Conservation (phyloP, 2,113 vertebrate genomes). For the Cyanocitta stelleri region DNA sequence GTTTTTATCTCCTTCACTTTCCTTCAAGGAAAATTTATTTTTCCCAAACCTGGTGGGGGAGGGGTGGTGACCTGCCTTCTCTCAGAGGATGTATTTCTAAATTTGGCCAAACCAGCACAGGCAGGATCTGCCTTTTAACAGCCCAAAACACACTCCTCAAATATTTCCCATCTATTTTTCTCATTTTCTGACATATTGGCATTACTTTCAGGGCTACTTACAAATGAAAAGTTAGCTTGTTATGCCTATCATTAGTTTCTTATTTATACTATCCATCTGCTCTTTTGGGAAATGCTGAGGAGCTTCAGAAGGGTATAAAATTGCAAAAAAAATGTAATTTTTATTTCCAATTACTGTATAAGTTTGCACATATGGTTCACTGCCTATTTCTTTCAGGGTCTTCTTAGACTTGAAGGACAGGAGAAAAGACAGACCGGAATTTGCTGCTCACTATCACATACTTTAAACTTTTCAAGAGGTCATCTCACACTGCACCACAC, state of each 20-base stretch:
- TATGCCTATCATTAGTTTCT: background rate
- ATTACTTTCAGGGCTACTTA: background rate
- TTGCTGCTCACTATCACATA: background rate
- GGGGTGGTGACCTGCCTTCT: too few relatives aligned
- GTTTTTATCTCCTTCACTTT: too few relatives aligned
- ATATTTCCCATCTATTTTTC: background rate
- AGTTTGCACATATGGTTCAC: background rate
- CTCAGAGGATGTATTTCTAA: too few relatives aligned
- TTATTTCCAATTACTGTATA: background rate
- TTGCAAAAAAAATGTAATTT: background rate
- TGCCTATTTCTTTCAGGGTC: background rate
- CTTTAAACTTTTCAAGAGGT: constrained; percentile 7
- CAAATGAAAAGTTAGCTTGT: background rate
- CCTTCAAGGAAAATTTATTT: too few relatives aligned
- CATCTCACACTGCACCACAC: background rate
- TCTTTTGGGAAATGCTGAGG: background rate
- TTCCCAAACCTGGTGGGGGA: too few relatives aligned
- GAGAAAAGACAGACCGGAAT: background rate
- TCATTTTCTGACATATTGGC: background rate
- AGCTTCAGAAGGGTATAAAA: background rate
- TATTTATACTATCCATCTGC: background rate
- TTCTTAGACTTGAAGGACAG: background rate
- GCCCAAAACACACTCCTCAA: background rate
- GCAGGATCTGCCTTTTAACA: background rate
- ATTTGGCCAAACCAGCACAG: too few relatives aligned